Conservation (phyloP, 2,888 invertebrate genomes). For the Encarsia formosa region DNA sequence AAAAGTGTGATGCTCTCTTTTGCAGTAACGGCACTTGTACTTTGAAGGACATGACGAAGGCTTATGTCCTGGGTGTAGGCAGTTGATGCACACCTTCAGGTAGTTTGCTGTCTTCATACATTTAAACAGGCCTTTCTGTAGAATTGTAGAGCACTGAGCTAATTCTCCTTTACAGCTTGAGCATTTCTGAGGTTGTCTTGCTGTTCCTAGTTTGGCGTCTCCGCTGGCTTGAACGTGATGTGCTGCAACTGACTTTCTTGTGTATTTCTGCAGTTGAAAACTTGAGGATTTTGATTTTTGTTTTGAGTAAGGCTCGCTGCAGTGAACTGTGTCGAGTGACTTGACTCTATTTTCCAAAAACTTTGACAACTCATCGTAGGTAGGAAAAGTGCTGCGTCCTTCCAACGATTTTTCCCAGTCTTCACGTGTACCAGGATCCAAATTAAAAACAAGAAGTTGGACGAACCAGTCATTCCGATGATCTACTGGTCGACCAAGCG, state of each 20-base stretch:
- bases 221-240: background rate
- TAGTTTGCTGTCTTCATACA: background rate
- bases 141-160: background rate
- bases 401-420: background rate
- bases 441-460: background rate
- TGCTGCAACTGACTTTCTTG: too few species aligned
- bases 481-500: too few species aligned
- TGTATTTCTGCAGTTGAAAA: too few species aligned
- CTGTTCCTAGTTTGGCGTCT: background rate
- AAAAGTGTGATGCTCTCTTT: background rate
- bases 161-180: background rate
- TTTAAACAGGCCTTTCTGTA: background rate
- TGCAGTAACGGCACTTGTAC: background rate
- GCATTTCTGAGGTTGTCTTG: background rate
- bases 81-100: background rate
- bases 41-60: background rate
- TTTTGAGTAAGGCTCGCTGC: too few species aligned
- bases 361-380: background rate
- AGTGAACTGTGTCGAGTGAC: background rate
- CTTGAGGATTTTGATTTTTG: too few species aligned
- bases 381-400: background rate
- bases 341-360: background rate
- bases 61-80: background rate
- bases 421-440: background rate
- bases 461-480: background rate